Percentiles rank a stretch among this genome's conserved stretches.
phyloP scores from a whole-genome alignment of 2,888 invertebrate species.

The Cantharis rustica region DNA sequence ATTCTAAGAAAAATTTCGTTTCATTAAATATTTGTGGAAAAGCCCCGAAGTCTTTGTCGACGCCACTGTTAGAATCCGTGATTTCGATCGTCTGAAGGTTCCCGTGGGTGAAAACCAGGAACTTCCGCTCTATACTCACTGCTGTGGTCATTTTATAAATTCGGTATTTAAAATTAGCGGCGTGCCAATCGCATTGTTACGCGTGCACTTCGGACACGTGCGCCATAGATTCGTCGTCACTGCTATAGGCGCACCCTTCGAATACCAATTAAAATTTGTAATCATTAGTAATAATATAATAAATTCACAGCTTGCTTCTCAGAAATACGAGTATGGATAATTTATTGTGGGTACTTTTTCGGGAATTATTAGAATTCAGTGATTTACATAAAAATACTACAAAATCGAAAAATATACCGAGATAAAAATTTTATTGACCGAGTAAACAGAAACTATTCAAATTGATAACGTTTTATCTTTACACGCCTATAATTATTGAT shows the following conservation, averaged over 20 bases:
- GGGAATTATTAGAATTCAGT: not conserved
- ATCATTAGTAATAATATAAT: not conserved
- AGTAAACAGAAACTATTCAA: not conserved
- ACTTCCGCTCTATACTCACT: not conserved
- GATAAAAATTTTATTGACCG: not conserved
- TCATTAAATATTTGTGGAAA: too few relatives aligned
- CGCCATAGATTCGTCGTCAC: not conserved
- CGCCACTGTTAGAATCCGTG: too few relatives aligned
- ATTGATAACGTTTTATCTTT: not conserved
- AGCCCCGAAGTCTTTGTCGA: too few relatives aligned
- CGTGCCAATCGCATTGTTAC: not conserved
- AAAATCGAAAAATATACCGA: not conserved
- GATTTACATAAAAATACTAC: not conserved
- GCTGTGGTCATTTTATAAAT: not conserved
- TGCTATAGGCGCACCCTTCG: not conserved
- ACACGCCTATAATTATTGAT: not conserved
- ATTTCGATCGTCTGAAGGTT: too few relatives aligned
- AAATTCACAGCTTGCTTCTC: not conserved
- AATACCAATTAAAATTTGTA: not conserved
- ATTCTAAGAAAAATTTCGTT: too few relatives aligned
- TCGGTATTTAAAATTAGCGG: not conserved
- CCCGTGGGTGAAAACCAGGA: not conserved
- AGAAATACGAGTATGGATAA: not conserved
- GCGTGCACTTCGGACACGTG: not conserved
- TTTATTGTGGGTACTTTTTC: not conserved